Base-by-base conservation (phyloP, 2,888 invertebrate species). In the Alcis repandata region DNA sequence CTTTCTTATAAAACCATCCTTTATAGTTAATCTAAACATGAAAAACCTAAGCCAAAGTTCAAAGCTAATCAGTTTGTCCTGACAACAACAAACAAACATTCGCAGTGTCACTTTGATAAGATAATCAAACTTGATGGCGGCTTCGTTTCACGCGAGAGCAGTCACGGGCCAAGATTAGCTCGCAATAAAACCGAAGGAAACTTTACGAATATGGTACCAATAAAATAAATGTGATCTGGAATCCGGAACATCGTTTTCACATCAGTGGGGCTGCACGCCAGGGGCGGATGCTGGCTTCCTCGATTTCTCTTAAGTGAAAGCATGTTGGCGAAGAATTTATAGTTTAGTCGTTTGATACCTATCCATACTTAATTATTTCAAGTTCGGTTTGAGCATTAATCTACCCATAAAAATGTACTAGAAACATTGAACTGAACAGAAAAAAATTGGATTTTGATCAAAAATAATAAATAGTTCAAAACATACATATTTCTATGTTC, bases 161-260 rank as follows among this genome's bases (percentile, higher is more conserved):
- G 66, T 64, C 60, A 65, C 60, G 58, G 57, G 45, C 56, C 54
- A 62, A 65, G 63, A 70, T 69, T 67, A 67, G 67, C 66, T 64
- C 59, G 62, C 68, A 54, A 62, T 71, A 69, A 79, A 76, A 67
- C 73, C 59, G 60, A 65, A 61, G 68, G 68, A 74, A 63, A 74
- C 67, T 73, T 75, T 74, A 77, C 74, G 62, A 69, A 79, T 75
- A 79, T 76, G 69, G 74, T 69, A 54, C 79, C 77, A 79, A 80
- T 85, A 83, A 83, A 85, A 83, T 79, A 77, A 80, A 83, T 79
- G 79, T 81, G 76, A 77, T 48, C 63, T 59, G 53, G 46, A 36
- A 51, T 60, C 60, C 60, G 73, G 76, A 82, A 84, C 83, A 84
- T 83, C 79, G 83, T 84, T 85, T 82, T 83, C 82, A 79, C 81